phyloP scores from a whole-genome alignment of 2,888 invertebrate species.

The Macrophya annulata region DNA sequence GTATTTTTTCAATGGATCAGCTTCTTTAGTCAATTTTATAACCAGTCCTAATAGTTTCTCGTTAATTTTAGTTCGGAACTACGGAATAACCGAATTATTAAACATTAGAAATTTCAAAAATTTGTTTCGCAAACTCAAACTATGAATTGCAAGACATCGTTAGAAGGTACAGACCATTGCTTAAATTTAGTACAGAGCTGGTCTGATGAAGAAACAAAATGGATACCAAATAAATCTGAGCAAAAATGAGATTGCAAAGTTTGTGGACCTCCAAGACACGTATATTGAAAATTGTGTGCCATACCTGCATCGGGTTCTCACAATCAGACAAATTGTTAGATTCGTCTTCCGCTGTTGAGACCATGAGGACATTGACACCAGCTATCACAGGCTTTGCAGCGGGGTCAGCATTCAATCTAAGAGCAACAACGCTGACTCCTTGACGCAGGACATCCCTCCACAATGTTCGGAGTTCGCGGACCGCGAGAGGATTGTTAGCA shows the following conservation, averaged over 20 bases:
- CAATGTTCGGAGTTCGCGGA: slow-evolving; percentile 66
- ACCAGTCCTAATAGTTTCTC: slow-evolving; percentile 59
- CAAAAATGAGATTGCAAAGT: not conserved
- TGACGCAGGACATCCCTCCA: slow-evolving; percentile 71
- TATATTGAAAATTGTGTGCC: not conserved
- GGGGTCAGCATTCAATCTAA: slow-evolving; percentile 70
- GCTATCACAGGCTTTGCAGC: slow-evolving; percentile 73
- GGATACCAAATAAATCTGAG: not conserved
- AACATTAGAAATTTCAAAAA: not conserved
- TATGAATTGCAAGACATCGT: not conserved
- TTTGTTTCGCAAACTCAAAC: not conserved
- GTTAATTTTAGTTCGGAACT: slow-evolving; percentile 57
- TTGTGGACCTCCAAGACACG: not conserved
- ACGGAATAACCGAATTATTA: not conserved
- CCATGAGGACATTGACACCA: slow-evolving; percentile 73
- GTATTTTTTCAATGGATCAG: slow-evolving; percentile 66
- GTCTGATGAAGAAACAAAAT: not conserved
- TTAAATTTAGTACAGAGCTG: not conserved
- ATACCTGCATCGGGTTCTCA: not conserved
- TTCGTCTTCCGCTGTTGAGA: slow-evolving; percentile 61
- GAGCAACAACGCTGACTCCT: slow-evolving; percentile 74
- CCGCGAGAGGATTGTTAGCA: slow-evolving; percentile 64
- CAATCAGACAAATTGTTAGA: too few relatives aligned
- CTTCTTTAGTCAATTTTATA: slow-evolving; percentile 59
- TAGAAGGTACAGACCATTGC: not conserved